phyloP scores from a whole-genome alignment of 2,888 invertebrate genomes.

The Diplolepis rosae region DNA sequence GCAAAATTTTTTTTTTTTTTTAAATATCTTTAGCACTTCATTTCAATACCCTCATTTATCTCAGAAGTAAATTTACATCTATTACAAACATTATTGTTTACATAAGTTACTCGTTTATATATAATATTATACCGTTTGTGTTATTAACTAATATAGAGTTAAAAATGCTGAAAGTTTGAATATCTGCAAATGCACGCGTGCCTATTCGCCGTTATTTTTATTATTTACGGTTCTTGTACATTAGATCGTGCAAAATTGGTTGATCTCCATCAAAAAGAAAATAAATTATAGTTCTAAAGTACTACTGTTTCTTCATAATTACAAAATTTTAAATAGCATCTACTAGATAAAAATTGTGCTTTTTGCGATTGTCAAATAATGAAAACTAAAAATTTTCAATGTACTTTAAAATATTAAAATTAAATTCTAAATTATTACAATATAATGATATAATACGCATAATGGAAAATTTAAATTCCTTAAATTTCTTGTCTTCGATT shows the following conservation, averaged over 20 bases:
- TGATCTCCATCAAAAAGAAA: too few species aligned
- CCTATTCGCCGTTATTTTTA: slow-evolving; percentile 42
- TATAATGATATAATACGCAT: too few species aligned
- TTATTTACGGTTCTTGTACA: slow-evolving; percentile 23
- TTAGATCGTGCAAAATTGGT: slow-evolving; percentile 25
- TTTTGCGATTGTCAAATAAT: too few species aligned
- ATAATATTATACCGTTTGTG: slow-evolving; percentile 52
- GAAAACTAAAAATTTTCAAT: too few species aligned
- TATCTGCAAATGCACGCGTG: slow-evolving; percentile 44
- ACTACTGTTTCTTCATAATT: too few species aligned
- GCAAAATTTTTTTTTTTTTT: too few species aligned
- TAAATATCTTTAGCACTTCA: slow-evolving; percentile 43
- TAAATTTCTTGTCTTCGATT: not conserved
- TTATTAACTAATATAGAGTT: slow-evolving; percentile 65
- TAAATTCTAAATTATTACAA: too few species aligned
- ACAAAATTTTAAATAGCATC: too few species aligned
- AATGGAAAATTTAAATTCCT: not conserved
- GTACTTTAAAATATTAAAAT: too few species aligned
- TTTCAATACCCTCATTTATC: slow-evolving; percentile 42
- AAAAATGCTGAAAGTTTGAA: slow-evolving; percentile 66
- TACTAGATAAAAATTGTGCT: too few species aligned
- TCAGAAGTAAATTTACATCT: slow-evolving; percentile 61
- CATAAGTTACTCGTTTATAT: slow-evolving; percentile 9
- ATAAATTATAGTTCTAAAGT: too few species aligned
- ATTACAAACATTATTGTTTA: slow-evolving; percentile 66